Conservation (phyloP, 2,113 vertebrate species). For the Ptilorrhoa leucosticta region DNA sequence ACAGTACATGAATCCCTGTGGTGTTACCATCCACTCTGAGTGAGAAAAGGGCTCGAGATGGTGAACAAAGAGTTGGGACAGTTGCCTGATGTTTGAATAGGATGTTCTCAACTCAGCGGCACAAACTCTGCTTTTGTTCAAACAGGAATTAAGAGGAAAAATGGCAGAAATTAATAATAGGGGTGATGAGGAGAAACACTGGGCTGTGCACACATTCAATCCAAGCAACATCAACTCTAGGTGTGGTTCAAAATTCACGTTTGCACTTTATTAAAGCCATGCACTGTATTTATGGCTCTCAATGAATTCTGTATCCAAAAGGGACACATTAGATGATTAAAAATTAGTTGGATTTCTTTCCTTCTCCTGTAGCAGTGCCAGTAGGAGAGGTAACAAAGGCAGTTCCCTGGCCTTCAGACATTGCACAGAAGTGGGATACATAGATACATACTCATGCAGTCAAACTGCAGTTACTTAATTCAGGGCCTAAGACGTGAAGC, state of each 20-base stretch:
- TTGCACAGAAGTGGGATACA: neutral
- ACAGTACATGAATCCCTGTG: neutral
- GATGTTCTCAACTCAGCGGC: neutral
- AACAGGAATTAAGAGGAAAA: neutral
- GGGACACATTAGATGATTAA: neutral
- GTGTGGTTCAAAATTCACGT: neutral
- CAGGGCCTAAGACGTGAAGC: neutral
- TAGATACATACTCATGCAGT: neutral
- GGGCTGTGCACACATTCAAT: neutral
- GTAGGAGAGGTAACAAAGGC: neutral
- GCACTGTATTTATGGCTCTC: neutral
- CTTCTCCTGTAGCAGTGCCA: neutral
- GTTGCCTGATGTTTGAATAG: neutral
- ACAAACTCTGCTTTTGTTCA: neutral
- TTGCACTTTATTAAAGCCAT: neutral
- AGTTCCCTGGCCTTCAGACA: neutral
- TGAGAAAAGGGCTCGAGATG: fast-evolving
- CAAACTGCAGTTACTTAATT: neutral
- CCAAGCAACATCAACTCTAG: neutral
- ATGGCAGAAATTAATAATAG: neutral
- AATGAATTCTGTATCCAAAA: neutral
- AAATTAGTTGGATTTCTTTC: neutral
- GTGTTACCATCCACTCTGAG: too few species aligned
- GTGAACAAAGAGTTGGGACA: neutral
- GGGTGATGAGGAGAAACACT: fast-evolving